phyloP scores from a whole-genome alignment of 2,113 vertebrate species.

The Lophura nycthemera region DNA sequence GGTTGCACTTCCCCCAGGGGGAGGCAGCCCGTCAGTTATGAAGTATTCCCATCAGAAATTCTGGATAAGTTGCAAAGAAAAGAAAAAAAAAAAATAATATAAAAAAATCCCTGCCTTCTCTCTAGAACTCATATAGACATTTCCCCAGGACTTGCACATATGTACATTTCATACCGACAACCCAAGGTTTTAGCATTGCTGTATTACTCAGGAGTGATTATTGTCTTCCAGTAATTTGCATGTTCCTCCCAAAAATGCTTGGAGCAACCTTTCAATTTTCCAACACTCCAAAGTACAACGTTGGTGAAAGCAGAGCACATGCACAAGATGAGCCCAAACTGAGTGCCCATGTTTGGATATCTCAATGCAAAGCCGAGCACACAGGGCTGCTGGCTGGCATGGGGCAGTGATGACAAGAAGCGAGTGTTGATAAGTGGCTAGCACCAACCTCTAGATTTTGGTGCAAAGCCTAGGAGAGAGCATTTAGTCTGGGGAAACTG shows the following conservation, averaged over 20 bases:
- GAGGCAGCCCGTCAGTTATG: slow-evolving; percentile 4
- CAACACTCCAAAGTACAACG: not conserved
- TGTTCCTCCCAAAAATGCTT: not conserved
- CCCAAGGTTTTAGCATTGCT: not conserved
- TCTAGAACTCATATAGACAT: not conserved
- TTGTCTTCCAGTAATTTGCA: not conserved
- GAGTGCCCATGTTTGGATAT: not conserved
- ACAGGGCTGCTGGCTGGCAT: not conserved
- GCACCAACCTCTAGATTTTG: not conserved
- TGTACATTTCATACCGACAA: not conserved
- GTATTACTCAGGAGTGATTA: not conserved
- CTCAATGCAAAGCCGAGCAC: not conserved
- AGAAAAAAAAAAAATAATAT: not conserved
- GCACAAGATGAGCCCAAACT: not conserved
- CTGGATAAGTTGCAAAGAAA: not conserved
- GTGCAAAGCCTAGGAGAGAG: not conserved
- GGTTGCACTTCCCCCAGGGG: slow-evolving; percentile 9
- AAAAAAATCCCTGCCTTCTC: not conserved
- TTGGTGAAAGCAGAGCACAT: not conserved
- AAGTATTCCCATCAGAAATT: slow-evolving; percentile 46
- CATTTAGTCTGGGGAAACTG: not conserved
- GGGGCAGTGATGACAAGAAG: not conserved
- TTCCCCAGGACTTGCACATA: not conserved
- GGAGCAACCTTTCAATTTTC: not conserved
- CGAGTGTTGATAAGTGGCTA: no score